phyloP scores from a whole-genome alignment of 2,113 vertebrate genomes.

The Paramisgurnus dabryanus region DNA sequence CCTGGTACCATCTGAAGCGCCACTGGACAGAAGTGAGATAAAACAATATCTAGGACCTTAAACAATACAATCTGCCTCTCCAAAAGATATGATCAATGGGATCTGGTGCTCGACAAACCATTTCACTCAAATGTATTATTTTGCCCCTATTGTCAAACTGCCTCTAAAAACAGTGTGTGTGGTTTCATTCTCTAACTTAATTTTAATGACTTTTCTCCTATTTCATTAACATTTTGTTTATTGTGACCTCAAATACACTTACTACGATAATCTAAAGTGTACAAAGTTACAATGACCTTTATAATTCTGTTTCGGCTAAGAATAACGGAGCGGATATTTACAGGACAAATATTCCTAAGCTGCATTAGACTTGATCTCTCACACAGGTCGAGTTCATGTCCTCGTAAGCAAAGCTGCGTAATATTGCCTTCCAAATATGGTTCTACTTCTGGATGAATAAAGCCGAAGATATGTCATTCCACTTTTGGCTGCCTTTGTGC shows the following conservation, averaged over 20 bases:
- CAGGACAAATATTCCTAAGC: constrained; percentile 20
- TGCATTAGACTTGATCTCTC: constrained; percentile 2
- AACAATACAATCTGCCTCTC: constrained; percentile 11
- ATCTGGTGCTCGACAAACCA: background rate
- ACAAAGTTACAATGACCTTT: background rate
- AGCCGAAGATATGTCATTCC: constrained; percentile 41
- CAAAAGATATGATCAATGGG: background rate
- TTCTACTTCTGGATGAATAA: constrained; percentile 37
- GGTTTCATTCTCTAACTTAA: background rate
- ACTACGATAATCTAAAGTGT: background rate
- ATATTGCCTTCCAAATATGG: constrained; percentile 30
- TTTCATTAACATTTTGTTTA: background rate
- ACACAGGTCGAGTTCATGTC: constrained; percentile 19
- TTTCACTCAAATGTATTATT: background rate
- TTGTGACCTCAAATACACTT: constrained; percentile 4
- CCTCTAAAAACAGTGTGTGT: no score
- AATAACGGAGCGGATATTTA: constrained; percentile 12
- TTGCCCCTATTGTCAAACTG: no score
- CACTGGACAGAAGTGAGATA: constrained; percentile 19
- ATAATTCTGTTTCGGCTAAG: background rate
- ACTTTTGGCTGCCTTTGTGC: constrained; percentile 39
- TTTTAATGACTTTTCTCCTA: background rate
- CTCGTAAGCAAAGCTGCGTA: constrained; percentile 15
- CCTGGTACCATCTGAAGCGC: background rate
- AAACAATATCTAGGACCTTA: constrained; percentile 4